Evolutionary conservation across 2,797 vertebrate species (phyloP).

Genomic region (Stomatorhinus walkeri): DNA sequence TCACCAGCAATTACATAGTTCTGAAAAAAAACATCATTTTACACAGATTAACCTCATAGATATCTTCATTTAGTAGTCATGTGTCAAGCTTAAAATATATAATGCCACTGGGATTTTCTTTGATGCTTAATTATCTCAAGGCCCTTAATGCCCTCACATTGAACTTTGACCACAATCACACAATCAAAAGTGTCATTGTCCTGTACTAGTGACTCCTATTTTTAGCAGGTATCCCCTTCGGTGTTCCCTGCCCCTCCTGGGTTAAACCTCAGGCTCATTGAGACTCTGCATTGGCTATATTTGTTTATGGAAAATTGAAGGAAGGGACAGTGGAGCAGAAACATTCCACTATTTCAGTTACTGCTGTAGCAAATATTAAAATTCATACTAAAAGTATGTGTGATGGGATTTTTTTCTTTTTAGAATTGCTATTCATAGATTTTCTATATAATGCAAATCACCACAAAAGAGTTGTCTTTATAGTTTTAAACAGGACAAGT

Average conservation of each 20-base stretch:
- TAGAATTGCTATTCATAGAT: not conserved
- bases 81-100: not conserved
- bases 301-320: not conserved
- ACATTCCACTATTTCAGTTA: not conserved
- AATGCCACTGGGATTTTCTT: not conserved
- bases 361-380: not conserved
- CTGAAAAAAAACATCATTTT: not conserved
- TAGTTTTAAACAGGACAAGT: not conserved
- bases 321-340: not conserved
- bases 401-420: not conserved
- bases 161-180: not conserved
- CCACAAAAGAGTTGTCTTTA: not conserved
- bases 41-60: not conserved
- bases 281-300: not conserved
- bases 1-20: not conserved
- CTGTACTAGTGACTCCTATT: not conserved
- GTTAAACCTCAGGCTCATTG: not conserved
- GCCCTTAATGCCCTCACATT: not conserved
- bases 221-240: not conserved
- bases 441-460: not conserved
- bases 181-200: not conserved
- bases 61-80: not conserved
- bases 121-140: not conserved
- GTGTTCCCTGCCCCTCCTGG: not conserved
- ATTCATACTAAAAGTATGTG: not conserved